phyloP scores from a whole-genome alignment of 2,888 invertebrate species.

The Erebia epiphron region DNA sequence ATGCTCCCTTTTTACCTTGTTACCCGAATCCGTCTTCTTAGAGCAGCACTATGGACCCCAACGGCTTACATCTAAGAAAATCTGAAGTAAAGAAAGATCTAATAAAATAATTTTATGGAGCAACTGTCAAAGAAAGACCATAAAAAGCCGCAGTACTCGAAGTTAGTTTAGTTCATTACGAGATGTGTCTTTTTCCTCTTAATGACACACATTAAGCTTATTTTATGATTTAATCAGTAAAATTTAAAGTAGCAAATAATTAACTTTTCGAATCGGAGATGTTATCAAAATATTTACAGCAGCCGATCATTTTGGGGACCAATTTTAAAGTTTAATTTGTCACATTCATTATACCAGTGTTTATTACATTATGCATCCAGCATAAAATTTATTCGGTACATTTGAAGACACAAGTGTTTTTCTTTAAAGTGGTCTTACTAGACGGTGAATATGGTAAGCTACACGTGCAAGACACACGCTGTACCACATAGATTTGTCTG shows the following conservation, averaged over 20 bases:
- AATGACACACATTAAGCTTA: constrained; percentile 24
- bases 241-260: constrained; percentile 31
- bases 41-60: no score
- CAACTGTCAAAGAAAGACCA: not conserved
- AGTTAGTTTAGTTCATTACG: constrained; percentile 16
- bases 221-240: constrained; percentile 24
- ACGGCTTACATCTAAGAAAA: no score
- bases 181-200: constrained; percentile 6
- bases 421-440: no score
- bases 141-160: constrained; percentile 1
- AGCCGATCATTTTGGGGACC: constrained; percentile 31
- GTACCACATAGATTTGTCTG: no score
- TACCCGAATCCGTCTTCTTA: no score
- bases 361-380: constrained; percentile 31
- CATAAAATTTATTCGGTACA: constrained; percentile 28
- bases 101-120: no score
- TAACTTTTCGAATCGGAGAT: constrained; percentile 30
- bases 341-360: constrained; percentile 32
- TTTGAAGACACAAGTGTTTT: constrained; percentile 16
- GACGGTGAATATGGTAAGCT: no score
- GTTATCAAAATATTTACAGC: constrained; percentile 38
- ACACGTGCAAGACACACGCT: no score
- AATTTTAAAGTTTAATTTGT: constrained; percentile 34
- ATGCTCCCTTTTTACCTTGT: no score
- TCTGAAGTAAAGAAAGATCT: no score